Percentiles rank a stretch among this genome's conserved stretches.
Evolutionary conservation across 1,140 invertebrate species (phyloP).

Genomic region (Zaprionus taronus): DNA sequence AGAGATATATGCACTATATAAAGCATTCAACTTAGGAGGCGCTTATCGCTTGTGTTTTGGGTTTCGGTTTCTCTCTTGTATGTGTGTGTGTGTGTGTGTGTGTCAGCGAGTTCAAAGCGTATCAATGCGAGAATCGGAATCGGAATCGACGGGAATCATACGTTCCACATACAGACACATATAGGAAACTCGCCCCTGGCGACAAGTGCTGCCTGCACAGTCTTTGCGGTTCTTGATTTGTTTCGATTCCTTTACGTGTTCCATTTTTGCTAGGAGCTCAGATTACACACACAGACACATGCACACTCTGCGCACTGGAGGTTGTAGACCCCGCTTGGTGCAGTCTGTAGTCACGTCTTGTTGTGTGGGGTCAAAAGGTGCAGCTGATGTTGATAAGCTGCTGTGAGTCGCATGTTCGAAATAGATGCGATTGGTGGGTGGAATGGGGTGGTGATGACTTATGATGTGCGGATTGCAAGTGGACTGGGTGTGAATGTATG

Average conservation of each 20-base stretch:
- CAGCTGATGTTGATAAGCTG: slow-evolving; percentile 21
- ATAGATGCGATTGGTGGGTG: slow-evolving; percentile 30
- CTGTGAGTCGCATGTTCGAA: slow-evolving; percentile 19
- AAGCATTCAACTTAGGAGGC: background rate
- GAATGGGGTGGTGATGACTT: background rate
- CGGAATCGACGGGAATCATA: slow-evolving; percentile 12
- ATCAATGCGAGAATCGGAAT: slow-evolving; percentile 46
- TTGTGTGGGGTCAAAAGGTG: slow-evolving; percentile 30
- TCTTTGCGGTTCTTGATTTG: background rate
- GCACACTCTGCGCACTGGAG: slow-evolving; percentile 11
- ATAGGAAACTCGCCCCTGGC: slow-evolving; percentile 4
- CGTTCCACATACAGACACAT: slow-evolving; percentile 12
- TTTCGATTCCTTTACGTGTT: slow-evolving; percentile 17
- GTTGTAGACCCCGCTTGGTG: slow-evolving; percentile 27
- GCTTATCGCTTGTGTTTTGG: slow-evolving; percentile 58
- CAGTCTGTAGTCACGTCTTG: background rate
- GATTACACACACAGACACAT: slow-evolving; percentile 4
- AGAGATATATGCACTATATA: slow-evolving; percentile 17
- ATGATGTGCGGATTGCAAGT: background rate
- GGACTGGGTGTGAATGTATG: background rate
- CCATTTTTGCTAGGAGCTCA: slow-evolving; percentile 21
- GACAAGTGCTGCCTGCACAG: slow-evolving; percentile 22
- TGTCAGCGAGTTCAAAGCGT: slow-evolving; percentile 73
- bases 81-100: background rate
- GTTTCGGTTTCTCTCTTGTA: slow-evolving; percentile 12